Conservation (phyloP, 2,797 vertebrate species). For the Mus minutoides region DNA sequence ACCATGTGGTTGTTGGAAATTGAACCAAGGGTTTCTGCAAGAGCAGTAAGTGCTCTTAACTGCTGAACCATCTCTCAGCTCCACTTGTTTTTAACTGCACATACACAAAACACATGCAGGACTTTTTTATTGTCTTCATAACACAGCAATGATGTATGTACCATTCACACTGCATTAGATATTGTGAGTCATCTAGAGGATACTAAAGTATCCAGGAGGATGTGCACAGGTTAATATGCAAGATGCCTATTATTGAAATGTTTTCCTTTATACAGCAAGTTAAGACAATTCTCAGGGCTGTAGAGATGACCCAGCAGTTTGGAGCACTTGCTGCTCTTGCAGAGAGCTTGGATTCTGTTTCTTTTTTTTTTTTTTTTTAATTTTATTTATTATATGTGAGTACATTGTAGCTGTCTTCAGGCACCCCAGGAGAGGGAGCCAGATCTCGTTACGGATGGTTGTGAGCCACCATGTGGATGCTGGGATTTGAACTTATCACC, state of each 20-base stretch:
- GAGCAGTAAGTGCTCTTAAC: neutral
- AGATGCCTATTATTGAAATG: neutral
- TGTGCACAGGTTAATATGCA: neutral
- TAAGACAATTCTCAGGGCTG: too few species aligned
- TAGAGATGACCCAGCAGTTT: neutral
- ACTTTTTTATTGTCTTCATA: neutral
- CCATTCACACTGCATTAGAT: neutral
- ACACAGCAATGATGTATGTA: neutral
- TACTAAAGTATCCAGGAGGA: neutral
- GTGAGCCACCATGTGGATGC: too few species aligned
- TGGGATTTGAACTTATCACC: too few species aligned
- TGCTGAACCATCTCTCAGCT: neutral
- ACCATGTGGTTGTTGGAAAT: neutral
- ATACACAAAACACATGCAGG: neutral
- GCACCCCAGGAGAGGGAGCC: too few species aligned
- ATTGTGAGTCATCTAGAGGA: neutral
- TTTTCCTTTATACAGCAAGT: neutral
- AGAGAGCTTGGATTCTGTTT: neutral
- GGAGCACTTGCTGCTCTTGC: neutral
- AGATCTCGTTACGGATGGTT: too few species aligned
- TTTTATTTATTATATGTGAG: too few species aligned
- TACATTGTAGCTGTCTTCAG: too few species aligned
- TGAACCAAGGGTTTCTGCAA: neutral
- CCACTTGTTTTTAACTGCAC: neutral
- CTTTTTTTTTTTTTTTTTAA: too few species aligned